Evolutionary conservation across 2,113 vertebrate genomes (phyloP).

Genomic region (Muscicapa adusta): DNA sequence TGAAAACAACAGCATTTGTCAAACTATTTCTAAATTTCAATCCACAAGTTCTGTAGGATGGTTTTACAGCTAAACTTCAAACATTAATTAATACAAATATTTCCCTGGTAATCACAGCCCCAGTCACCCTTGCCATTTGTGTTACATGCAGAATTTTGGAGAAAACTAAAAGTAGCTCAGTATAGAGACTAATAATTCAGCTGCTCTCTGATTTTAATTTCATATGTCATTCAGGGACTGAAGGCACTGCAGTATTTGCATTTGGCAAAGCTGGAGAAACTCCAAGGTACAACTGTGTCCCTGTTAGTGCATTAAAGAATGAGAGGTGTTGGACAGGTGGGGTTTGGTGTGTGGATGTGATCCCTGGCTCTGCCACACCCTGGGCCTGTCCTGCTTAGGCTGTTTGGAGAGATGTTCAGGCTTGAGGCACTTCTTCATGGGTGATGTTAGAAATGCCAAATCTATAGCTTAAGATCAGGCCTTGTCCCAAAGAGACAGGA

Average conservation of each 20-base stretch:
- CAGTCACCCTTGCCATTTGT: neutral
- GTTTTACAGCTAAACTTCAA: neutral
- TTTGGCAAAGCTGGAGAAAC: neutral
- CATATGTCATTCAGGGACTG: neutral
- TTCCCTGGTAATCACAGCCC: neutral
- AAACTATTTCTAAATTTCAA: neutral
- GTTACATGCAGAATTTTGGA: neutral
- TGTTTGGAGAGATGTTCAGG: neutral
- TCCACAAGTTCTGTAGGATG: neutral
- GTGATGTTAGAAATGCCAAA: neutral
- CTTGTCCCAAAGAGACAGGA: neutral
- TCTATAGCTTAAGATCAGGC: neutral
- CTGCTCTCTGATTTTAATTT: neutral
- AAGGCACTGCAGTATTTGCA: neutral
- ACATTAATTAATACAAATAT: neutral
- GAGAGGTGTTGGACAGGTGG: neutral
- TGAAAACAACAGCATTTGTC: neutral
- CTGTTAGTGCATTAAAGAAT: neutral
- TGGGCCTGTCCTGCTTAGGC: neutral
- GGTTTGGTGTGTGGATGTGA: neutral
- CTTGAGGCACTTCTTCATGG: neutral
- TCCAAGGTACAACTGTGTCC: rapidly evolving
- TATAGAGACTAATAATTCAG: neutral
- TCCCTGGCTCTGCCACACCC: neutral
- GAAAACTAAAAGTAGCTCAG: neutral